Evolutionary conservation across 2,888 invertebrate genomes (phyloP).

Genomic region (Clepsis dumicolana): DNA sequence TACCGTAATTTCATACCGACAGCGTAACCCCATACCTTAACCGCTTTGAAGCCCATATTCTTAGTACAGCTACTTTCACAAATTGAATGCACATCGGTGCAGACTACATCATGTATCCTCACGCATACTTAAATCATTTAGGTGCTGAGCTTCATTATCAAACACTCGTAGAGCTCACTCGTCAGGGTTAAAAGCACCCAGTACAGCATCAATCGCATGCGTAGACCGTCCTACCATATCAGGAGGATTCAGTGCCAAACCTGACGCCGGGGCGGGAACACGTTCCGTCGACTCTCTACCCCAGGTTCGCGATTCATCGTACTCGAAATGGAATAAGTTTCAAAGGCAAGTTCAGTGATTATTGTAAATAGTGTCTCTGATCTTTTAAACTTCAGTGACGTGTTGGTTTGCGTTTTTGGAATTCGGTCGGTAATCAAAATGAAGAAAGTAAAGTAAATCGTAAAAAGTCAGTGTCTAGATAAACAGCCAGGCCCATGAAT

Average conservation of each 20-base stretch:
- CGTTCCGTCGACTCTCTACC: conserved; percentile 54
- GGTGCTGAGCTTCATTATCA: conserved; percentile 74
- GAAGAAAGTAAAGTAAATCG: conserved; percentile 33
- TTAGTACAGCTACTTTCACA: background rate
- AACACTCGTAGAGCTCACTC: conserved; percentile 65
- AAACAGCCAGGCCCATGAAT: conserved; percentile 35
- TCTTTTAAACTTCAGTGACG: conserved; percentile 16
- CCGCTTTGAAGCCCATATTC: too few relatives aligned
- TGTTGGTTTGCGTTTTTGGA: conserved; percentile 28
- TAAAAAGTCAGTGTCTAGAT: conserved; percentile 39
- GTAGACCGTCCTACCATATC: conserved; percentile 70
- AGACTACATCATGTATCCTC: background rate
- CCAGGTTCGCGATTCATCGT: conserved; percentile 54
- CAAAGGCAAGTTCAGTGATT: conserved; percentile 20
- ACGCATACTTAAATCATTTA: conserved; percentile 63
- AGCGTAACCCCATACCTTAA: too few relatives aligned
- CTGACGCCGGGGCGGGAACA: conserved; percentile 60
- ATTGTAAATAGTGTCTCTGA: conserved; percentile 22
- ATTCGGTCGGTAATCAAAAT: conserved; percentile 24
- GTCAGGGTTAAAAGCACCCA: conserved; percentile 69
- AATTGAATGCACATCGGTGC: background rate
- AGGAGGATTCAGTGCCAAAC: conserved; percentile 68
- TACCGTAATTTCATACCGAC: too few relatives aligned
- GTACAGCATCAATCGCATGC: conserved; percentile 73
- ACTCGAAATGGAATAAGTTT: conserved; percentile 46